These are phyloP conservation scores for Stegodyphus mimosarum DNA, from an alignment of 1,140 invertebrate species.

Conservation along the genomic window DNA sequence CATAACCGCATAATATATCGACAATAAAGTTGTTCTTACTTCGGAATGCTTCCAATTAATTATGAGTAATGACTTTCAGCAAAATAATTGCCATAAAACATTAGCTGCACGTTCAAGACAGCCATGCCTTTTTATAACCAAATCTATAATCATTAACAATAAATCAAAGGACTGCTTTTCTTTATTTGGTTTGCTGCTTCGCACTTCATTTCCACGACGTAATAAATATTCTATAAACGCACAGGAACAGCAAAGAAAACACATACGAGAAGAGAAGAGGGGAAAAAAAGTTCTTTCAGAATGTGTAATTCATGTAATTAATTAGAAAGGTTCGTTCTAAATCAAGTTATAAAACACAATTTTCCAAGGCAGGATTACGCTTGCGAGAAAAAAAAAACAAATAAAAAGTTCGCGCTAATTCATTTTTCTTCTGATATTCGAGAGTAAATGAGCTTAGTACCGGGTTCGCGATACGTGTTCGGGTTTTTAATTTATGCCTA, in stretches of 20 bases:
- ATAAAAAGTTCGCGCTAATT: conserved; percentile 36
- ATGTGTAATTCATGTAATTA: conserved; percentile 49
- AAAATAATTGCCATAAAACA: conserved; percentile 60
- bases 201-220: conserved; percentile 44
- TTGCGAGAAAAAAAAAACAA: neutral
- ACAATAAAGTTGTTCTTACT: conserved; percentile 60
- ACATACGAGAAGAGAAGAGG: neutral
- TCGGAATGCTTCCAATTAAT: conserved; percentile 48
- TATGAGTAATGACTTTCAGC: conserved; percentile 52
- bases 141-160: conserved; percentile 61
- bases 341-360: conserved; percentile 61
- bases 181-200: conserved; percentile 4
- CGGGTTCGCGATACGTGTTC: conserved; percentile 16
- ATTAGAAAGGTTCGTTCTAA: conserved; percentile 42
- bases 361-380: conserved; percentile 28
- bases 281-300: conserved; percentile 15
- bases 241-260: conserved; percentile 1
- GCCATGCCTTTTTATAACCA: conserved; percentile 54
- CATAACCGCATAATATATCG: conserved; percentile 50
- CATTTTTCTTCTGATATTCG: conserved; percentile 43
- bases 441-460: conserved; percentile 38
- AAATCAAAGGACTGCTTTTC: conserved; percentile 36
- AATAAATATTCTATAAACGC: conserved; percentile 59
- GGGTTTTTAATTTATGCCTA: conserved; percentile 49
- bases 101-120: conserved; percentile 38